Base-by-base conservation (phyloP, 2,797 vertebrate species). In the Sebastes variabilis region DNA sequence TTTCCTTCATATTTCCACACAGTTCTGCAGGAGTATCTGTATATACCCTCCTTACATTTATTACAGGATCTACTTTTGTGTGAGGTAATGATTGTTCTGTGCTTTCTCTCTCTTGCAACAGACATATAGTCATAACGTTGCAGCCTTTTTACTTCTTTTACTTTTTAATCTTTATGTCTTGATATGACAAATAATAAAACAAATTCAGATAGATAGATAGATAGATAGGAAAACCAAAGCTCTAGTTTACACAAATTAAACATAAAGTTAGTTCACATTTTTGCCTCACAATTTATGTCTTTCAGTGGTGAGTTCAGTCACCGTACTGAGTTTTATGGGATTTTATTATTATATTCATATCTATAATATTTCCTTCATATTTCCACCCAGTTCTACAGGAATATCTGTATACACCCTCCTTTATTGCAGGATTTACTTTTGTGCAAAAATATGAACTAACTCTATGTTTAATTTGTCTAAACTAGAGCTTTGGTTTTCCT, bases 261-360 rank as follows among this genome's bases (percentile, higher is more conserved):
- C 4, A 27, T n/a, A 55, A 20, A 55, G n/a, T 22, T 29, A 16
- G 14, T 59, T 59, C 34, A 34, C 4, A 34, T 34, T 34, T 34
- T 11, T 34, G 34, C 34, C 34, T 34, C 34, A 34, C 34, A 36
- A 36, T 36, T 36, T 36, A 36, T 36, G 11, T 36, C 34, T 36
- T 36, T 56, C 55, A 25, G 65, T 54, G 69, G 55, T 73, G 65
- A 72, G 79, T 64, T 61, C 83, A 72, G 59, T 62, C 71, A 77
- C 82, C 49, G 56, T 14, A 6, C 20, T 27, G 29, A 62, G 13
- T 72, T 75, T 60, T 13, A 32, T 38, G 32, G 11, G 18, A 52
- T 32, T 68, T 65, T 12, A 14, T 46, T 18, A 74, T 46, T 36
- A 36, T 2, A 34, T 56, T 25, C 55, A 32, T 52, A 71, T 66